These are phyloP conservation scores for Callocephalon fimbriatum DNA, from an alignment of 2,113 vertebrate species.

Conservation along the genomic window DNA sequence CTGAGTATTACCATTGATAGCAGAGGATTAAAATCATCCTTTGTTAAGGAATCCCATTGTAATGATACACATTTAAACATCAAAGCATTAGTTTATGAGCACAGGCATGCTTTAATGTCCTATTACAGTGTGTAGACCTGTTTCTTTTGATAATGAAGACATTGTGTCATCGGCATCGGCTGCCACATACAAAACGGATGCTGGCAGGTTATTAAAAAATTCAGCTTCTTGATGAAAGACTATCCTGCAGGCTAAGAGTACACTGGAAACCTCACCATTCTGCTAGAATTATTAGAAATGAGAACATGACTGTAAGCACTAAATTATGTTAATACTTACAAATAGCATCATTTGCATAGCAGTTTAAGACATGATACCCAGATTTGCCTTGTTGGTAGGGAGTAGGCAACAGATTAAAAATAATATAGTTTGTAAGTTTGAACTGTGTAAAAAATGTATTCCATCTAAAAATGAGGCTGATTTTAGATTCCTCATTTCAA, in stretches of 20 bases:
- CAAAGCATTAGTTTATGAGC: slow-evolving; percentile 78
- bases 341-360: slow-evolving; percentile 86
- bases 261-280: slow-evolving; percentile 80
- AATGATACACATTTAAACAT: slow-evolving; percentile 69
- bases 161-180: slow-evolving; percentile 75
- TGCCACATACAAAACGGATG: slow-evolving; percentile 75
- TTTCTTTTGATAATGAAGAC: slow-evolving; percentile 83
- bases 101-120: slow-evolving; percentile 81
- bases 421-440: slow-evolving; percentile 51
- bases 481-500: slow-evolving; percentile 31
- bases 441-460: slow-evolving; percentile 29
- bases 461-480: not conserved
- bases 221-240: slow-evolving; percentile 86
- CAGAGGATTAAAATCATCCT: slow-evolving; percentile 66
- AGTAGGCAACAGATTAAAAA: slow-evolving; percentile 77
- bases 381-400: slow-evolving; percentile 73
- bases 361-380: slow-evolving; percentile 73
- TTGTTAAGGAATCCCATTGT: slow-evolving; percentile 67
- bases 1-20: slow-evolving; percentile 26
- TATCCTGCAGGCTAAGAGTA: slow-evolving; percentile 85
- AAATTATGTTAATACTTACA: slow-evolving; percentile 88
- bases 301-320: slow-evolving; percentile 86
- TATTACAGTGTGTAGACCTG: slow-evolving; percentile 74
- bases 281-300: slow-evolving; percentile 83
- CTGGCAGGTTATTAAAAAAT: slow-evolving; percentile 88